Evolutionary conservation across 2,797 vertebrate species (phyloP), one percentile per base, ranked within the genome.

Genomic region (Acanthurus tractus): DNA sequence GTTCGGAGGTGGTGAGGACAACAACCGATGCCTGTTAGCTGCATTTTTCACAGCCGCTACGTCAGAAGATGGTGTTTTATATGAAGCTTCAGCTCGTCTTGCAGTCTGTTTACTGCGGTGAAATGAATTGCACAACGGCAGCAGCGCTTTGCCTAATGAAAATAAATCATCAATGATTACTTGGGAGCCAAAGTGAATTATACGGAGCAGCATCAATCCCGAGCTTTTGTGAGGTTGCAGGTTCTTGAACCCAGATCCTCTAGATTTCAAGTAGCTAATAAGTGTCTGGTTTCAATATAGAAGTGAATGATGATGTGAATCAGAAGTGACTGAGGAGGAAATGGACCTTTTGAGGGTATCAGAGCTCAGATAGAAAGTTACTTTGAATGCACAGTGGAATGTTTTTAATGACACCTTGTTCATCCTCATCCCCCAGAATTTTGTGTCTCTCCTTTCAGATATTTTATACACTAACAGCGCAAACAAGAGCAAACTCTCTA

Each of bases 101-200:
- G 14, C 48, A 8, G 58, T 54, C 25, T 65, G 70, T 84, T 86
- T 88, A 88, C 74, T 58, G 76, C 42, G 45, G 53, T 49, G 63
- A 55, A 83, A 82, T 86, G 67, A 86, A 86, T 78, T 69, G 78
- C 71, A 78, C 77, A 76, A 83, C 80, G 72, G 67, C 74, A 74
- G 67, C 74, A 36, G 81, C 14, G 58, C 70, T 46, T 55, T 45
- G 75, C 59, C 79, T 84, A 83, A 88, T 91, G 74, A 88, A 76
- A 85, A 67, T 76, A 84, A 88, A 90, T 90, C 81, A 83, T 66
- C 66, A 83, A 74, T 44, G 73, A 86, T 81, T 74, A 86, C 77
- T 64, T 4, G 45, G 49, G 53, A 71, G 70, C 44, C 62, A 58
- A 69, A 69, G 12, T 61, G 62, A 85, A 79, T 86, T 81, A 84